These are phyloP conservation scores for Salvelinus namaycush DNA, from an alignment of 2,113 vertebrate genomes.

Conservation along the genomic window DNA sequence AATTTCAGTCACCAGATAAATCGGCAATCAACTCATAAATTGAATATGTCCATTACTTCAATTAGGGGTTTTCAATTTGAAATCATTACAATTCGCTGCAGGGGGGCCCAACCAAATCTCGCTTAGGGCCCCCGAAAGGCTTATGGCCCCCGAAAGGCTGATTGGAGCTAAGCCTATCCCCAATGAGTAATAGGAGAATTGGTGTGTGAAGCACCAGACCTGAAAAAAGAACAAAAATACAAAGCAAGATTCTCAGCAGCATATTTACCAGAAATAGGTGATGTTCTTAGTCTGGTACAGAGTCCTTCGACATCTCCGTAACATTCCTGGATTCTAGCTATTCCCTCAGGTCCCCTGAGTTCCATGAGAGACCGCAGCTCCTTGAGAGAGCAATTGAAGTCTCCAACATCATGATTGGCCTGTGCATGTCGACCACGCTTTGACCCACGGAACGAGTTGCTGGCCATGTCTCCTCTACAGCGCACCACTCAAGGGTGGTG, in stretches of 20 bases:
- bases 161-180: too few species aligned
- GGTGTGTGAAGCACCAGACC: too few species aligned
- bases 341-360: slow-evolving; percentile 84
- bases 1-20: too few species aligned
- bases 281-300: slow-evolving; percentile 90
- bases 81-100: too few species aligned
- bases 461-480: slow-evolving; percentile 83
- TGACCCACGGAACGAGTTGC: slow-evolving; percentile 85
- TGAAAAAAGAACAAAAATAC: not conserved
- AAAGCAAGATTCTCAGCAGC: not conserved
- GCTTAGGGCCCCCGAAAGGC: too few species aligned
- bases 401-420: slow-evolving; percentile 81
- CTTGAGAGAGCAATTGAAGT: slow-evolving; percentile 85
- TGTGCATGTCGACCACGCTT: slow-evolving; percentile 83
- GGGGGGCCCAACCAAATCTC: too few species aligned
- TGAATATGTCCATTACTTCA: too few species aligned
- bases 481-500: slow-evolving; percentile 53
- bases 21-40: too few species aligned
- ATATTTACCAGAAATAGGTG: slow-evolving; percentile 86
- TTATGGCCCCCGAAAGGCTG: too few species aligned
- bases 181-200: not conserved
- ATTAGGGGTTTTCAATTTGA: too few species aligned
- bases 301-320: slow-evolving; percentile 90
- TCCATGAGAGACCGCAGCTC: slow-evolving; percentile 94
- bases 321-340: slow-evolving; percentile 84